Evolutionary conservation across 1,140 invertebrate genomes (phyloP), one percentile per base, ranked within the genome.

Genomic region (Brachionus manjavacas): DNA sequence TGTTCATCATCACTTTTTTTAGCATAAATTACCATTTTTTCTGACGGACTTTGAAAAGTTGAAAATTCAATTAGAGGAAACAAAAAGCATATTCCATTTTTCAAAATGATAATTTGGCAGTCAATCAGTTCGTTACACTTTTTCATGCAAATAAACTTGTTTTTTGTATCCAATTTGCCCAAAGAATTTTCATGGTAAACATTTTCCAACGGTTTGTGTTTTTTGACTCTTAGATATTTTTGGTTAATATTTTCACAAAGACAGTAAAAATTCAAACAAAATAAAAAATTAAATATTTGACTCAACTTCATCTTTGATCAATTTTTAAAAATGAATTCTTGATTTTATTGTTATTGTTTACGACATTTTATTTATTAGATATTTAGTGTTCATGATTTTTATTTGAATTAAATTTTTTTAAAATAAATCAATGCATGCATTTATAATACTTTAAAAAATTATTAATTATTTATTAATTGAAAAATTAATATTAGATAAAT

Each of bases 141-240:
- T 31, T 68, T 68, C 66, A 68, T 68, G 31, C 66, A 68, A 25
- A 68, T 35, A 68, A 68, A 31, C n/a, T 68, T 68, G 11, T 68
- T 68, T 25, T n/a, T 68, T 1, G 66, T 11, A 11, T 31, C n/a
- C 4, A 68, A 28, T 35, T 16, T 31, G 2, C 39, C 23, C n/a
- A 68, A 31, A 9, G 1, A 2, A 31, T n/a, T 31, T 14, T 68
- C 4, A 8, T 60, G 16, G 16, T 60, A 60, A 0, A 60, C 52
- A 9, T 31, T 68, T 68, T 31, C 23, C 12, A 8, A 14, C n/a
- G 66, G 66, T 12, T 31, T 68, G 12, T 31, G 12, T 14, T 68
- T 39, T n/a, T 68, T 68, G 25, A 31, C 8, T 68, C 9, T 68
- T 25, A 6, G 12, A 68, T 68, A 68, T 28, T 11, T 68, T 68